Evolutionary conservation across 2,888 invertebrate genomes (phyloP).

Genomic region (Luperina nickerlii): DNA sequence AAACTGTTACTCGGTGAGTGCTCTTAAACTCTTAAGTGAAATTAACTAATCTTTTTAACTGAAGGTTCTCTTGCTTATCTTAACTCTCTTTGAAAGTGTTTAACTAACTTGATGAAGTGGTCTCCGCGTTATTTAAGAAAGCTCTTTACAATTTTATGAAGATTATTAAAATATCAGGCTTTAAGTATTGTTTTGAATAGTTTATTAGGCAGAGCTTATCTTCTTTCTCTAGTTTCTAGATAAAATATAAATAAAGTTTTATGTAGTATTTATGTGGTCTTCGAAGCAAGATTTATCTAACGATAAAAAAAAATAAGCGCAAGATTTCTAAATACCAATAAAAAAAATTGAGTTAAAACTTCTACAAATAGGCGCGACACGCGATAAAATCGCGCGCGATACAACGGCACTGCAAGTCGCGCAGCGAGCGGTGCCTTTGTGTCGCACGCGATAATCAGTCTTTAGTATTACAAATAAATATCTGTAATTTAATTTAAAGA

Average conservation of each 20-base stretch:
- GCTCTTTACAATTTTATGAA: conserved; percentile 32
- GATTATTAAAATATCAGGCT: conserved; percentile 27
- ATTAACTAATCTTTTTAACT: conserved; percentile 61
- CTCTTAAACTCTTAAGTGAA: conserved; percentile 56
- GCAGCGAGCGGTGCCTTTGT: no score
- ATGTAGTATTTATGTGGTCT: background rate
- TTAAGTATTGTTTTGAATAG: conserved; percentile 27
- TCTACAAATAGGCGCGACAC: no score
- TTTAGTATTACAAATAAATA: background rate
- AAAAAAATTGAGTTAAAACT: conserved; percentile 3
- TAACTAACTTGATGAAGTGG: conserved; percentile 59
- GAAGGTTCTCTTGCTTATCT: conserved; percentile 50
- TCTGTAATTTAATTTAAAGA: background rate
- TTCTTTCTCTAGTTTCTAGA: background rate
- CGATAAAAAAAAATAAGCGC: background rate
- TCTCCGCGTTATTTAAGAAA: conserved; percentile 44
- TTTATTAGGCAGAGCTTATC: conserved; percentile 17
- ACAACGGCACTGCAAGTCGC: no score
- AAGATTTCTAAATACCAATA: conserved; percentile 1
- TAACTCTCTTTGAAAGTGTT: conserved; percentile 56
- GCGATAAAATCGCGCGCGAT: no score
- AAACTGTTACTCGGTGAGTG: conserved; percentile 60
- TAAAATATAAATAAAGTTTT: background rate
- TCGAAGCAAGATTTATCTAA: background rate
- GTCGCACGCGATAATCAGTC: no score